phyloP scores from a whole-genome alignment of 2,888 invertebrate genomes.

The Chalcis sispes region DNA sequence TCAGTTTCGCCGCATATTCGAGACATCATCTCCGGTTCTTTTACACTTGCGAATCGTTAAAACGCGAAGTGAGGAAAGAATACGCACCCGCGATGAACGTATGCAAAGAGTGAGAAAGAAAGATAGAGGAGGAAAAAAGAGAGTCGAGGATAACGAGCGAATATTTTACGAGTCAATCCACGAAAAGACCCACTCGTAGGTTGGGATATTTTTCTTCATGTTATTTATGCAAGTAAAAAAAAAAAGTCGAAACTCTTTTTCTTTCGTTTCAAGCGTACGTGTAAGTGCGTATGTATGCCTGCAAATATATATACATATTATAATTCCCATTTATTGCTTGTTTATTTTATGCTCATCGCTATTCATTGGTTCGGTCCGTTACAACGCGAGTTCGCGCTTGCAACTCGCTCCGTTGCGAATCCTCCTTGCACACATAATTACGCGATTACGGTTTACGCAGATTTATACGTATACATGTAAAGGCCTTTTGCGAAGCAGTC shows the following conservation, averaged over 20 bases:
- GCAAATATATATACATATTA: slow-evolving; percentile 31
- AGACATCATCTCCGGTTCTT: background rate
- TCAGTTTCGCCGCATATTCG: background rate
- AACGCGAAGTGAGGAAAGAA: too few relatives aligned
- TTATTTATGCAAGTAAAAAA: background rate
- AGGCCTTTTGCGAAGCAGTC: background rate
- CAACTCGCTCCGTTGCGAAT: background rate
- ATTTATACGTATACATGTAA: slow-evolving; percentile 56
- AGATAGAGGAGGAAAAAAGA: slow-evolving; percentile 3
- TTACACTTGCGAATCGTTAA: background rate
- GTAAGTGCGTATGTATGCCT: background rate
- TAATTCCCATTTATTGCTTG: slow-evolving; percentile 54
- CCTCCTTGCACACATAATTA: slow-evolving; percentile 67
- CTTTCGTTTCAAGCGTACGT: background rate
- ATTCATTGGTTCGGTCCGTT: slow-evolving; percentile 68
- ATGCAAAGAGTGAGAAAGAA: slow-evolving; percentile 6
- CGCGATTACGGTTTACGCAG: slow-evolving; percentile 66
- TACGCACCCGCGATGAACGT: background rate
- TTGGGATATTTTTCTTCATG: slow-evolving; percentile 31
- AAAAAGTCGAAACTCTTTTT: background rate
- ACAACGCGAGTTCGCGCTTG: slow-evolving; percentile 53
- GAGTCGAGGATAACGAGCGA: slow-evolving; percentile 39
- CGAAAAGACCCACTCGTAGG: slow-evolving; percentile 3
- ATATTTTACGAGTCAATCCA: slow-evolving; percentile 37
- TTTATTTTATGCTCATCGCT: slow-evolving; percentile 67